Evolutionary conservation across 2,797 vertebrate species (phyloP), one percentile per base, ranked within the genome.

Genomic region (Sebastes jordani): DNA sequence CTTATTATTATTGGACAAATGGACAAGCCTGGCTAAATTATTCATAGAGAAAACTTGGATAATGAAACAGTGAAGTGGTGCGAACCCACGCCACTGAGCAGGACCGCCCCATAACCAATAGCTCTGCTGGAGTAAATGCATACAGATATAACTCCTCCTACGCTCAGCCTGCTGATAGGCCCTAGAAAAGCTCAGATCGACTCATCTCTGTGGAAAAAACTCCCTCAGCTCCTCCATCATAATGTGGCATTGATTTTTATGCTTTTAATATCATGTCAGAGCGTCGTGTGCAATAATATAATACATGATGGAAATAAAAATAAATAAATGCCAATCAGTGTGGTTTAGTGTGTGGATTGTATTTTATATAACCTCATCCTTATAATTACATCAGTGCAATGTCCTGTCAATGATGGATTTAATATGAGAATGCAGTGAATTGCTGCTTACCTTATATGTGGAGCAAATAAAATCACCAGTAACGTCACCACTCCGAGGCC

Each of bases 391-490:
- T 52, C 88, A 71, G 71, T 66, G 77, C 71, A 76, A 6, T 64
- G 29, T 8, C 71, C 80, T 83, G 83, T 74, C 77, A 90, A 25
- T 42, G 13, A 1, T 14, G 63, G 74, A 16, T 75, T 59, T 23
- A 0, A 0, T 10, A 8, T 20, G 5, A 36, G 14, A 49, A 27
- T 18, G 29, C 4, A 1, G 14, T 22, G 0, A 8, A 8, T 4
- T 1, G 76, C 32, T 10, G 13, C 93, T 90, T 87, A 96, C 96
- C 96, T 91, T 78, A 97, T 96, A 6, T 93, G 92, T n/a, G 95
- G 85, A 0, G 93, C 90, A 63, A 96, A 94, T 71, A 95, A 80
- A 64, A 95, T 64, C 42, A 94, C 78, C 67, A 96, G 83, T 11
- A 96, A 49, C 66, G 90, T 89, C 59, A 93, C 83, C 23, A 89